A percentile compares a stretch with the other conserved stretches of the same genome.
These are phyloP conservation scores for Margaritifera margaritifera DNA, from an alignment of 2,888 invertebrate species.

Conservation along the genomic window DNA sequence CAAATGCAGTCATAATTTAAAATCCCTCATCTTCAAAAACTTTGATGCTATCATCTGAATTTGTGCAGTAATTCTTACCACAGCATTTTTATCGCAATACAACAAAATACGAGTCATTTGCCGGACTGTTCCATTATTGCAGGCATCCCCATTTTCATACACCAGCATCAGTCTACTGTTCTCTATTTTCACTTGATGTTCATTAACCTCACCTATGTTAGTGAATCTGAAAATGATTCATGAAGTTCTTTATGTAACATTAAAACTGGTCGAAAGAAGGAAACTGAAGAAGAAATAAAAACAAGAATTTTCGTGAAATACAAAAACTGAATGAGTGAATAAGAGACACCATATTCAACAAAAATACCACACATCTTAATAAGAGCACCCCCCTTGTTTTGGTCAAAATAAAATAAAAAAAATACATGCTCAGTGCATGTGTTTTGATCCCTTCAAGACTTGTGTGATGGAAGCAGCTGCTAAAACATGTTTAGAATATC, in stretches of 20 bases:
- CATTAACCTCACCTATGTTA: slow-evolving; percentile 55
- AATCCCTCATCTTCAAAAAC: too few species aligned
- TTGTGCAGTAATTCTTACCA: slow-evolving; percentile 26
- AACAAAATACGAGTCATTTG: slow-evolving; percentile 54
- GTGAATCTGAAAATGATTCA: slow-evolving; percentile 41
- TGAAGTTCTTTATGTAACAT: neutral
- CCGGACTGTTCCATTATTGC: slow-evolving; percentile 34
- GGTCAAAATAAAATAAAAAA: too few species aligned
- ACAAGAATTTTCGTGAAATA: neutral
- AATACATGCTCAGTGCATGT: too few species aligned
- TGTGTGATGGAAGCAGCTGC: too few species aligned
- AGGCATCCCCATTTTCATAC: slow-evolving; percentile 56
- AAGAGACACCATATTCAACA: too few species aligned
- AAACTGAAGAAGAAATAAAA: neutral
- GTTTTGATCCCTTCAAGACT: too few species aligned
- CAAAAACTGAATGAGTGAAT: neutral
- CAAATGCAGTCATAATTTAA: too few species aligned
- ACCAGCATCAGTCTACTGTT: slow-evolving; percentile 42
- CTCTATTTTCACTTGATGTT: slow-evolving; percentile 40
- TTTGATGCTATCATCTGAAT: too few species aligned
- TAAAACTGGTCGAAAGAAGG: neutral
- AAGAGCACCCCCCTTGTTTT: too few species aligned
- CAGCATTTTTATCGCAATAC: slow-evolving; percentile 44
- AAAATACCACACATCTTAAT: too few species aligned
- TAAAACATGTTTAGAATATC: too few species aligned